Evolutionary conservation across 2,797 vertebrate species (phyloP), one percentile per base, ranked within the genome.

Genomic region (Acrossocheilus fasciatus): DNA sequence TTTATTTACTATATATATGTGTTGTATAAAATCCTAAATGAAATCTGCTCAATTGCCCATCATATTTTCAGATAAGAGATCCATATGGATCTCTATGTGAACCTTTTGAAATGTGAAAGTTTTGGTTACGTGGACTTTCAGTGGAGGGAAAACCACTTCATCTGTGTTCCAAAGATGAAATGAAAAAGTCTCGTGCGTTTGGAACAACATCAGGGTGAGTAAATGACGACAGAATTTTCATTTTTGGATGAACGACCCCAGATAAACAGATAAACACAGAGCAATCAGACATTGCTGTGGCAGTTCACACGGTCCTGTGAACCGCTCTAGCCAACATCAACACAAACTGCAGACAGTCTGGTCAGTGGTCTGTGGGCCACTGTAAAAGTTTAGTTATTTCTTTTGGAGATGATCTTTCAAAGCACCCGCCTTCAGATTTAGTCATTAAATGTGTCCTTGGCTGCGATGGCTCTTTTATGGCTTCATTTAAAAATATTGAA

Each of bases 301-400:
- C 41, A 26, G 50, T 82, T 73, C 81, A 73, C 81, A 73, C 68
- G 14, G 72, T 7, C 26, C 41, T 45, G 52, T 45, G 39, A 45
- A n/a, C 1, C 2, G 64, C 30, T 66, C 4, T 3, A 39, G 82
- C 82, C 72, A 76, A 84, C 72, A 66, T 76, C 82, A 76, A 66
- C 82, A 84, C 82, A 18, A 57, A 52, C 78, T 34, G 72, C 72
- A 75, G 57, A 83, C 30, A 12, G 9, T 82, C 54, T 62, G 69
- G 26, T 75, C 82, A 83, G 6, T n/a, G 82, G 10, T 74, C 72
- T 75, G 41, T 18, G 26, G 26, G 15, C 69, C 3, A 5, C 81
- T 45, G n/a, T 59, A n/a, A 10, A 45, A 30, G 6, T 36, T 47
- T 14, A 6, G 57, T 4, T n/a, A 2, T 45, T 62, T 74, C 26